Conservation (phyloP, 1,140 invertebrate species). For the Drosophila dunni region DNA sequence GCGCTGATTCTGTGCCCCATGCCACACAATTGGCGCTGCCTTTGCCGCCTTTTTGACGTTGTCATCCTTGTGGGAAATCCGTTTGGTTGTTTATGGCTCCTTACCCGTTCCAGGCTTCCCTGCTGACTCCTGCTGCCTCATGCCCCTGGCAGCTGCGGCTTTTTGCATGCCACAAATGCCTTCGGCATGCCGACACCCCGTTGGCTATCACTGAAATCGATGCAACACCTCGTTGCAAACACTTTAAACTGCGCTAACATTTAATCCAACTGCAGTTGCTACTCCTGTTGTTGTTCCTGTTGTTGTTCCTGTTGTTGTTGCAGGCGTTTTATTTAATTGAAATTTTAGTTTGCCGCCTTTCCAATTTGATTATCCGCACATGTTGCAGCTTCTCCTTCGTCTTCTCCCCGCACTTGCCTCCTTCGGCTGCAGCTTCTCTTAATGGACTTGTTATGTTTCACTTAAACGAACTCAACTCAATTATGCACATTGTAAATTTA, state of each 20-base stretch:
- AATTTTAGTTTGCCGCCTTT: slow-evolving; percentile 60
- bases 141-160: slow-evolving; percentile 28
- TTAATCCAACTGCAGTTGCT: slow-evolving; percentile 5
- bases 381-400: not conserved
- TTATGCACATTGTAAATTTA: slow-evolving; percentile 64
- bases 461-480: slow-evolving; percentile 57
- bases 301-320: too few relatives aligned
- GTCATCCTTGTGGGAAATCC: slow-evolving; percentile 47
- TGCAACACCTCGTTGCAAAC: slow-evolving; percentile 14
- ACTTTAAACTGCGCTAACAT: slow-evolving; percentile 23
- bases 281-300: slow-evolving; percentile 15
- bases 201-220: slow-evolving; percentile 31
- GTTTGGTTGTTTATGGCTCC: slow-evolving; percentile 48
- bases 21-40: not conserved
- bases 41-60: slow-evolving; percentile 42
- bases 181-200: slow-evolving; percentile 43
- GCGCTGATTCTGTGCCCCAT: slow-evolving; percentile 15
- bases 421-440: slow-evolving; percentile 18
- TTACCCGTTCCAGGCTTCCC: not conserved
- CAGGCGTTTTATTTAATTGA: slow-evolving; percentile 59
- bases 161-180: slow-evolving; percentile 52
- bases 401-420: not conserved
- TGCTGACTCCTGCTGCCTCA: not conserved
- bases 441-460: slow-evolving; percentile 76
- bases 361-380: slow-evolving; percentile 61